These are phyloP conservation scores for Erannis defoliaria DNA, from an alignment of 2,888 invertebrate species.

Conservation along the genomic window DNA sequence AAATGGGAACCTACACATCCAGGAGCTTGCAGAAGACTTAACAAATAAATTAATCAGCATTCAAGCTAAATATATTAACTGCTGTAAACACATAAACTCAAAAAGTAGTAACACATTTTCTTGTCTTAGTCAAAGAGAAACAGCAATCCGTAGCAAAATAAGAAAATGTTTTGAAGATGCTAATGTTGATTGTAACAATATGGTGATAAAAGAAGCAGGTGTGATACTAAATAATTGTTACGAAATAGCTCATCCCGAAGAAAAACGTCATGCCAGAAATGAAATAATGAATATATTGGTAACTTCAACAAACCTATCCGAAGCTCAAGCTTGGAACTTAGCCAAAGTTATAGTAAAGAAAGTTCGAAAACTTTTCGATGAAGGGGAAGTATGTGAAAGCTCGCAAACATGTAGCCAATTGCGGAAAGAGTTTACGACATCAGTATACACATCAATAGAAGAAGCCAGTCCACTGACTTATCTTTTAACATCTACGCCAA, in stretches of 20 bases:
- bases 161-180: constrained; percentile 30
- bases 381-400: neutral
- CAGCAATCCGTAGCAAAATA: constrained; percentile 17
- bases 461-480: constrained; percentile 29
- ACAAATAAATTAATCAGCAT: constrained; percentile 28
- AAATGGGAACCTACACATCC: constrained; percentile 4
- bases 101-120: constrained; percentile 4
- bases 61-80: constrained; percentile 15
- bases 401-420: constrained; percentile 13
- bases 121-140: neutral
- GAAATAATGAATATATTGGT: constrained; percentile 40
- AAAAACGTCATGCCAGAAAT: constrained; percentile 26
- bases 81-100: neutral
- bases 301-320: constrained; percentile 33
- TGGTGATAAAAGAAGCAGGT: constrained; percentile 23
- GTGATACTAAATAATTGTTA: constrained; percentile 25
- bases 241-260: constrained; percentile 18
- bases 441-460: constrained; percentile 54
- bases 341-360: constrained; percentile 28
- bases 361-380: constrained; percentile 18
- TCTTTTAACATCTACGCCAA: constrained; percentile 58
- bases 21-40: constrained; percentile 35
- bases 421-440: constrained; percentile 38
- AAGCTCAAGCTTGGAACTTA: constrained; percentile 41
- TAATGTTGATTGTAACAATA: constrained; percentile 15